Evolutionary conservation across 2,888 invertebrate genomes (phyloP), one percentile per base, ranked within the genome.

Genomic region (Protodeltote pygarga): DNA sequence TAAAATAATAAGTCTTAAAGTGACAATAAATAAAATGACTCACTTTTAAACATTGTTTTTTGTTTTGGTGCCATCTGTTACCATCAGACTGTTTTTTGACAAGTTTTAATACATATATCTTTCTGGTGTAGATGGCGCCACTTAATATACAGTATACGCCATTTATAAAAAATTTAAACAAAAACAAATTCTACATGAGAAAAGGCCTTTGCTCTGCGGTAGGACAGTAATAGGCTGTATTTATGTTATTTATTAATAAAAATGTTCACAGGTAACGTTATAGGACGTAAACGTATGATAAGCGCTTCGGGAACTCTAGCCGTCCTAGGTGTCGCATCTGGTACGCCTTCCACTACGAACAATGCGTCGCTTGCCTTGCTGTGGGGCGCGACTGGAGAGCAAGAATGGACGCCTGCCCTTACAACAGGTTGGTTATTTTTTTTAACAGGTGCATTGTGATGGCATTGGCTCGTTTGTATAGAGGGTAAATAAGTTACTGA

Each of bases 381-480:
- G 31, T 98, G 98, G 98, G 98, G 98, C 14, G 97, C 97, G 2
- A 98, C 98, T 0, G 98, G 98, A 21, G 98, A 98, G 83, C 98
- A 98, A 83, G 98, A 98, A 82, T 98, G 98, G 98, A 98, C 98
- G 1, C 98, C 98, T 0, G 98, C 97, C 16, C 93, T 98, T 48
- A 98, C 98, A 2, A 98, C 98, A 90, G 98, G 98, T 97, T 48
- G 49, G 79, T 67, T 3, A 21, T 10, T 5, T 17, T 11, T 19
- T 8, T 6, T 49, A 17, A 14, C 5, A 11, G 23, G 20, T 20
- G 16, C 39, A 16, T 40, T 25, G 21, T 38, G 23, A 27, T 39
- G 35, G 37, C 28, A 40, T 39, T 49, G 34, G 37, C 28, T 29
- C 5, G 11, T 61, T 46, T 39, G 17, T 35, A 39, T 9, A 23